A percentile compares a stretch with the other conserved stretches of the same genome.
Evolutionary conservation across 2,113 vertebrate species (phyloP).

Genomic region (Phylloscopus trochiloides): DNA sequence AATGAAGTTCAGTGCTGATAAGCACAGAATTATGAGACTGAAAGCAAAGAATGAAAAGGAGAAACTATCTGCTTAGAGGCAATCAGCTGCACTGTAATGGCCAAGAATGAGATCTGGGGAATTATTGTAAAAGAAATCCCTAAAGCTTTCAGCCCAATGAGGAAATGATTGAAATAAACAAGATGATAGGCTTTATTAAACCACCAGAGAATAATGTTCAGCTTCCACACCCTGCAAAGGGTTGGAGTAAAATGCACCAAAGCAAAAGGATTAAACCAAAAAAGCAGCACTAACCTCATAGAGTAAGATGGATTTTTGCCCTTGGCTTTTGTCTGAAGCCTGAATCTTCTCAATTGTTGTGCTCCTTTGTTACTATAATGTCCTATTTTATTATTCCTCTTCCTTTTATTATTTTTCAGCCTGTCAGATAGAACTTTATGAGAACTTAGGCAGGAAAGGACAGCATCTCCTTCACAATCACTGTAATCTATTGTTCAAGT

Average conservation of each 20-base stretch:
- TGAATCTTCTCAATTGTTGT: slow-evolving; percentile 6
- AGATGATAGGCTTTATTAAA: slow-evolving; percentile 60
- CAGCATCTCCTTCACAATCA: slow-evolving; percentile 25
- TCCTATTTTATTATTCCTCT: slow-evolving; percentile 28
- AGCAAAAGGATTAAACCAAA: slow-evolving; percentile 24
- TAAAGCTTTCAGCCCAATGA: slow-evolving; percentile 68
- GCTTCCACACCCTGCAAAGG: slow-evolving; percentile 5
- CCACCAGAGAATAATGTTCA: neutral
- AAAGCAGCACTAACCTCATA: neutral
- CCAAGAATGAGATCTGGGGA: slow-evolving; percentile 75
- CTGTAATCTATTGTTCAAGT: neutral
- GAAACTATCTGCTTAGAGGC: slow-evolving; percentile 73
- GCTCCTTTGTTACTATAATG: slow-evolving; percentile 22
- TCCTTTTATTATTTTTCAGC: slow-evolving; percentile 48
- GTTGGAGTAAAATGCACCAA: slow-evolving; percentile 34
- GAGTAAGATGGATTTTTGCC: slow-evolving; percentile 31
- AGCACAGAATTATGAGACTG: slow-evolving; percentile 76
- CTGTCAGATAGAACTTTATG: slow-evolving; percentile 31
- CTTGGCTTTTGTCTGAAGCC: slow-evolving; percentile 28
- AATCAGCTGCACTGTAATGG: slow-evolving; percentile 70
- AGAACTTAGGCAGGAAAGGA: slow-evolving; percentile 14
- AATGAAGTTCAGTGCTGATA: slow-evolving; percentile 76
- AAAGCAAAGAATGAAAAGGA: slow-evolving; percentile 72
- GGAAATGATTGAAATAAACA: slow-evolving; percentile 67
- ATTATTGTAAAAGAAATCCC: slow-evolving; percentile 73